Base-by-base conservation (phyloP, 1,140 invertebrate genomes). In the Acromyrmex echinatior region DNA sequence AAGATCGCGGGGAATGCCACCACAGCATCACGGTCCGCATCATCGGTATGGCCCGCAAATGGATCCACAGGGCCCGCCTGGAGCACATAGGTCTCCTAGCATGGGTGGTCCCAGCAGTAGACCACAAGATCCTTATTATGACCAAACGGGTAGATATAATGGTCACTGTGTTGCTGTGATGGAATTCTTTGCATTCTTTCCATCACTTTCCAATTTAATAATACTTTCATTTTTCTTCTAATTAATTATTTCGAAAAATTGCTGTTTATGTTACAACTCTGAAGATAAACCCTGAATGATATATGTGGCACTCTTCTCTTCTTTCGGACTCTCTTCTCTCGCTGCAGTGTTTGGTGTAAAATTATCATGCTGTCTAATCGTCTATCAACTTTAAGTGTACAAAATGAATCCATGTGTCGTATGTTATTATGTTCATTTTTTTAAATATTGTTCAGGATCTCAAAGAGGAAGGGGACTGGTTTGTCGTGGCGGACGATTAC, bases 21-120 rank as follows among this genome's bases (percentile, higher is more conserved):
- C 90, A 45, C 92, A 93, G 31, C 94, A 94, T 84, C 94, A 95
- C 76, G 93, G 93, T 58, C 90, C 89, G n/a, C 95, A 96, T 80
- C 94, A 95, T 79, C 93, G 94, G 31, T 94, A 93, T 39, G 96
- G 96, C 87, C 93, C 94, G 70, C 94, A 93, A 74, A 94, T 93
- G 85, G 95, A 91, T 21, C 87, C 90, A 31, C 93, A 93, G 60
- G 91, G 91, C 3, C 93, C 93, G 35, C 88, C 92, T 18, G 94
- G 94, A 7, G 87, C 91, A 14, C 92, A 95, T 76, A 93, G 94
- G 76, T 85, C 94, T n/a, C 91, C 87, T 78, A 93, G 92, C 82
- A 90, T 91, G 53, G 81, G 68, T 16, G 91, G 91, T 2, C 89
- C 92, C 10, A 91, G 88, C 60, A 89, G 88, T n/a, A 93, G 93